These are phyloP conservation scores for Trididemnum clinides DNA, from an alignment of 23 tunicate species.

Conservation along the genomic window DNA sequence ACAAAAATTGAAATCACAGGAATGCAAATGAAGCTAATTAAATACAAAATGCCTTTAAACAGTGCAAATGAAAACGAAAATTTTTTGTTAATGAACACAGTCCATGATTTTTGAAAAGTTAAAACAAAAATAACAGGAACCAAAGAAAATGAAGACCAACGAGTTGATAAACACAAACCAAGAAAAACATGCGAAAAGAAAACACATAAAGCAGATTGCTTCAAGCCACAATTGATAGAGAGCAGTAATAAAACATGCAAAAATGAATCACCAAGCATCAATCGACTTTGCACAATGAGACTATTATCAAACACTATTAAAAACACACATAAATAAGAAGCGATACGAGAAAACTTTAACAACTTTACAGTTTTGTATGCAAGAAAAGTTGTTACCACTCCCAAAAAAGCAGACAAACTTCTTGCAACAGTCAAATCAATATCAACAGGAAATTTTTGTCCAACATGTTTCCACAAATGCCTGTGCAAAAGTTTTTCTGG, in stretches of 20 bases:
- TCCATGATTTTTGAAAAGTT: not conserved
- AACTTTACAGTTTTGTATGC: not conserved
- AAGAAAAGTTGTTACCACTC: not conserved
- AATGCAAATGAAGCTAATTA: not conserved
- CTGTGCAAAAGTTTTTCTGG: not conserved
- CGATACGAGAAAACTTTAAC: not conserved
- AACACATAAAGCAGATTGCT: not conserved
- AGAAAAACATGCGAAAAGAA: not conserved
- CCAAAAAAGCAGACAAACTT: not conserved
- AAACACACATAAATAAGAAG: not conserved
- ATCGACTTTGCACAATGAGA: slow-evolving; percentile 7
- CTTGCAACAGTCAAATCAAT: not conserved
- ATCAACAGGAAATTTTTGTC: not conserved
- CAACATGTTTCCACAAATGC: not conserved
- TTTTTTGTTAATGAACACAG: not conserved
- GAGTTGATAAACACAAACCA: not conserved
- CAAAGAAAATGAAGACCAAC: not conserved
- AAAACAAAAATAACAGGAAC: not conserved
- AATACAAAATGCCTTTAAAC: not conserved
- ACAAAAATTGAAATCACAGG: not conserved
- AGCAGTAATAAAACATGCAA: not conserved
- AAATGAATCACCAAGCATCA: slow-evolving; percentile 12
- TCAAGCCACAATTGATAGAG: not conserved
- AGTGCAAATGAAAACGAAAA: not conserved
- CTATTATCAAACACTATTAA: slow-evolving; percentile 15